Conservation (phyloP, 2,888 invertebrate species). For the Caenorhabditis wallacei region DNA sequence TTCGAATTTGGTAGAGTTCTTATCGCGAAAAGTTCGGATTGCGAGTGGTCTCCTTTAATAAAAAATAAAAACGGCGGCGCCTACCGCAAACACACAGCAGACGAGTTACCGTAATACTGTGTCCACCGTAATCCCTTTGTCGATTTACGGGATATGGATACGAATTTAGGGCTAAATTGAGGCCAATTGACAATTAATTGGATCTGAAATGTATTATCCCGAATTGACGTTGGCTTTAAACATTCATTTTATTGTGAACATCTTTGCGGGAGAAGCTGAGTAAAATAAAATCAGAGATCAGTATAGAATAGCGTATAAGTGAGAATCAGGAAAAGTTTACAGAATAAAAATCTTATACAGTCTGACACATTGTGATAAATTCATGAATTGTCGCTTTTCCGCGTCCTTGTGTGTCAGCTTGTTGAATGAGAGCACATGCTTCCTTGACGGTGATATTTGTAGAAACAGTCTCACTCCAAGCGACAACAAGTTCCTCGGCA, state of each 20-base stretch:
- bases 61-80: too few species aligned
- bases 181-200: too few species aligned
- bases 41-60: too few species aligned
- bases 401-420: slow-evolving; percentile 71
- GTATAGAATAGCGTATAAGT: not conserved
- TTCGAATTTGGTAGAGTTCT: too few species aligned
- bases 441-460: slow-evolving; percentile 74
- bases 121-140: too few species aligned
- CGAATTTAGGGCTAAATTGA: too few species aligned
- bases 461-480: slow-evolving; percentile 75
- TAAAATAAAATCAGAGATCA: slow-evolving; percentile 12
- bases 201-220: too few species aligned
- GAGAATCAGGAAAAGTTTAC: not conserved
- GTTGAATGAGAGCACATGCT: slow-evolving; percentile 70
- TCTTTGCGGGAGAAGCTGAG: not conserved
- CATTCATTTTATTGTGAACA: not conserved
- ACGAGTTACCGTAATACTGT: too few species aligned
- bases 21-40: too few species aligned
- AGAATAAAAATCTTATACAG: slow-evolving; percentile 56
- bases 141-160: too few species aligned
- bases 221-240: not conserved
- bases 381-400: slow-evolving; percentile 72
- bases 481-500: slow-evolving; percentile 75
- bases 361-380: slow-evolving; percentile 78
- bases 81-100: too few species aligned